Evolutionary conservation across 1,140 invertebrate species (phyloP).

Genomic region (Nomia melanderi): DNA sequence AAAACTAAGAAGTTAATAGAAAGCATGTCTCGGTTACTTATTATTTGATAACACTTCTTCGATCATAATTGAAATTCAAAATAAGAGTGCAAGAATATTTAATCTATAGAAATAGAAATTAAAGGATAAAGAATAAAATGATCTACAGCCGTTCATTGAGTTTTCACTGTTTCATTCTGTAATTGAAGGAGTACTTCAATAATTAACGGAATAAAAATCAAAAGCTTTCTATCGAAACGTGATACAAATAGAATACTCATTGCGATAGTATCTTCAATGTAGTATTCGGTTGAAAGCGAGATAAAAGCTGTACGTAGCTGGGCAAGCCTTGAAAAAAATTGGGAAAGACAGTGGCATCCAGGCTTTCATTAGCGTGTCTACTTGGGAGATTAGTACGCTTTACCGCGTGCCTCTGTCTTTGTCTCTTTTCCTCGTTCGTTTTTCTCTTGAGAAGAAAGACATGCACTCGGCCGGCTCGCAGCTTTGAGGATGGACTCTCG

Average conservation of each 20-base stretch:
- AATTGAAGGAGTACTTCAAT: too few species aligned
- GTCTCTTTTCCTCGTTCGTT: conserved; percentile 54
- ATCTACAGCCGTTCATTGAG: too few species aligned
- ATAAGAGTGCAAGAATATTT: too few species aligned
- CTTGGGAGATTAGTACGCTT: conserved; percentile 77
- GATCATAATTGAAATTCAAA: too few species aligned
- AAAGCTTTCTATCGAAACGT: too few species aligned
- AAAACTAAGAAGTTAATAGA: too few species aligned
- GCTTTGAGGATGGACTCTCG: conserved; percentile 71
- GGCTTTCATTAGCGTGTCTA: conserved; percentile 77
- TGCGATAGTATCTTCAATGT: conserved; percentile 10
- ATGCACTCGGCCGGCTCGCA: conserved; percentile 49
- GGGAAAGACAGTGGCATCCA: conserved; percentile 70
- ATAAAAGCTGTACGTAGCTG: conserved; percentile 36
- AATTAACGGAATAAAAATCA: background rate
- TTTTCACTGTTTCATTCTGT: too few species aligned
- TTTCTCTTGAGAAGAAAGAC: conserved; percentile 63
- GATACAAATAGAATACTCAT: background rate
- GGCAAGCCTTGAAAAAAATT: conserved; percentile 40
- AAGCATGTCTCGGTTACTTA: too few species aligned
- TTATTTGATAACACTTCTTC: too few species aligned
- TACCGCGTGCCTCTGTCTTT: conserved; percentile 62
- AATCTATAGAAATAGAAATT: too few species aligned
- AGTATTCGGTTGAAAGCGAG: conserved; percentile 32
- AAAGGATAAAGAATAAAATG: too few species aligned